phyloP scores from a whole-genome alignment of 2,888 invertebrate genomes.

The Ophioninae sp. region DNA sequence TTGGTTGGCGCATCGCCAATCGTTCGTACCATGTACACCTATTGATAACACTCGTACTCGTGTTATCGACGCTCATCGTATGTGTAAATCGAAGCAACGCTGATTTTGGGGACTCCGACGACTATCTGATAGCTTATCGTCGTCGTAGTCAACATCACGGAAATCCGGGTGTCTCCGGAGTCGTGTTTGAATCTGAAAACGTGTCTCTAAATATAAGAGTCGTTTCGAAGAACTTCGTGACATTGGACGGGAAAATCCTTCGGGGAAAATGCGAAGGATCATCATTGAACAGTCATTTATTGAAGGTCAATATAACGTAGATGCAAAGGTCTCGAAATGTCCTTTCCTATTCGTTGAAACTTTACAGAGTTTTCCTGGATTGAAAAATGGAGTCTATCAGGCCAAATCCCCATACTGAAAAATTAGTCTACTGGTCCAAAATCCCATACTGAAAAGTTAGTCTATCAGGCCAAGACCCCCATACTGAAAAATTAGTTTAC shows the following conservation, averaged over 20 bases:
- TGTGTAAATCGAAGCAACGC: background rate
- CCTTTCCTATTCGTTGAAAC: no score
- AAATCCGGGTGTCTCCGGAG: background rate
- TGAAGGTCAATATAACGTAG: background rate
- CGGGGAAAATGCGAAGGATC: background rate
- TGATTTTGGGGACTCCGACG: background rate
- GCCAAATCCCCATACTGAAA: no score
- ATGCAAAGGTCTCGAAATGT: background rate
- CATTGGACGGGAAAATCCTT: background rate
- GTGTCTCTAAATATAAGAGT: background rate
- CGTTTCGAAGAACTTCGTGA: background rate
- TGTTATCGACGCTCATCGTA: slow-evolving; percentile 28
- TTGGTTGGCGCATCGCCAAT: slow-evolving; percentile 53
- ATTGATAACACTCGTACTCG: slow-evolving; percentile 26
- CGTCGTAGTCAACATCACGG: background rate
- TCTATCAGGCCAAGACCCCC: no score
- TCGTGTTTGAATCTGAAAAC: background rate
- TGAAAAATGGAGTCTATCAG: no score
- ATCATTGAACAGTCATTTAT: background rate
- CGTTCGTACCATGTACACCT: slow-evolving; percentile 14
- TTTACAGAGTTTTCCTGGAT: no score
- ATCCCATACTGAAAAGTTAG: no score
- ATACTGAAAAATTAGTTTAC: no score
- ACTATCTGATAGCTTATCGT: background rate
- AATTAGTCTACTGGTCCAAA: no score